A percentile compares a stretch with the other conserved stretches of the same genome.
Conservation (phyloP, 1,140 invertebrate genomes). For the Meloidogyne floridensis region DNA sequence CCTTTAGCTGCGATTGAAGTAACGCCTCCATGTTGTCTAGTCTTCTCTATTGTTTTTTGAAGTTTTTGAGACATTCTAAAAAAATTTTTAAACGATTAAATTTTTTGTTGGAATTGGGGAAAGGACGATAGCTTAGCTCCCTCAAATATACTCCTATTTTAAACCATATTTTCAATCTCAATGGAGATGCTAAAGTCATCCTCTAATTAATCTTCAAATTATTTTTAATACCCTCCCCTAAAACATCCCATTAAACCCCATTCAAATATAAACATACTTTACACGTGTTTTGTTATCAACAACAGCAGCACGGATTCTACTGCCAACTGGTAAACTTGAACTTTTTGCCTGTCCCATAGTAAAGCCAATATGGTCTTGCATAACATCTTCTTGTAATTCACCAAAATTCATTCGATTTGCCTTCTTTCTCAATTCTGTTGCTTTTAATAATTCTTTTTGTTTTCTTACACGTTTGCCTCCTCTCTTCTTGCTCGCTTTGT, state of each 20-base stretch:
- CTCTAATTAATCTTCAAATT: too few relatives aligned
- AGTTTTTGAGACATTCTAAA: constrained; percentile 65
- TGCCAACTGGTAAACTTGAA: constrained; percentile 43
- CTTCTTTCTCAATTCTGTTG: constrained; percentile 95
- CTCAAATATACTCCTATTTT: too few relatives aligned
- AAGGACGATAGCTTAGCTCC: too few relatives aligned
- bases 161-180: too few relatives aligned
- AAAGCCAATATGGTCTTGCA: constrained; percentile 97
- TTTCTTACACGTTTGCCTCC: constrained; percentile 92
- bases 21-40: constrained; percentile 53
- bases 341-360: constrained; percentile 75
- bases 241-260: too few relatives aligned
- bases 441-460: constrained; percentile 97
- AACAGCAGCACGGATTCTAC: constrained; percentile 56
- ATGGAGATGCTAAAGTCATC: too few relatives aligned
- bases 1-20: constrained; percentile 44
- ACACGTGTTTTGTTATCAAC: constrained; percentile 63
- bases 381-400: constrained; percentile 97
- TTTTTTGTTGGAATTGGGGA: not conserved
- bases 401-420: constrained; percentile 97
- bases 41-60: constrained; percentile 53
- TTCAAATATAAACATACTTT: constrained; percentile 34
- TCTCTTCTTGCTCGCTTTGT: constrained; percentile 90
- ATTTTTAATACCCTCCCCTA: too few relatives aligned
- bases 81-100: constrained; percentile 15